Conservation (phyloP, 2,888 invertebrate species). For the Caenorhabditis sp. region DNA sequence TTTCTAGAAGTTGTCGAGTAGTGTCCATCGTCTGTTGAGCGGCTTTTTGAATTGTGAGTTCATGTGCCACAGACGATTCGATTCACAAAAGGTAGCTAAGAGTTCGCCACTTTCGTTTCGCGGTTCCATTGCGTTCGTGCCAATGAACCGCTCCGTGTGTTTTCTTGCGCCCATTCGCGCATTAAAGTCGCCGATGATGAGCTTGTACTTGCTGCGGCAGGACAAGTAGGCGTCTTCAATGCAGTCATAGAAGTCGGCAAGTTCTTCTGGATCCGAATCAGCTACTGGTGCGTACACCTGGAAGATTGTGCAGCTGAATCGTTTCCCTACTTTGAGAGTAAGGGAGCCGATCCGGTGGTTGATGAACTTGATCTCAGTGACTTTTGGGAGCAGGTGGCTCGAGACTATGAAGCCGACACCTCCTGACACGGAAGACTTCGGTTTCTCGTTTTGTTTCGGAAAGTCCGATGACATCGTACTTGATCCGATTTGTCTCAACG, state of each 20-base stretch:
- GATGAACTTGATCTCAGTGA: background rate
- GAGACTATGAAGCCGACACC: slow-evolving; percentile 1
- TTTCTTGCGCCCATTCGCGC: background rate
- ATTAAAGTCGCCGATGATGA: too few species aligned
- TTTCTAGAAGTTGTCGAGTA: background rate
- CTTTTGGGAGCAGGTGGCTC: background rate
- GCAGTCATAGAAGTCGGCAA: slow-evolving; percentile 7
- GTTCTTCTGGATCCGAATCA: background rate
- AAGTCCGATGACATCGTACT: slow-evolving; percentile 6
- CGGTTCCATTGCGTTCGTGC: background rate
- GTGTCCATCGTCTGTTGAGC: background rate
- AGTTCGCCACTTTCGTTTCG: background rate
- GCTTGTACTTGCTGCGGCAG: background rate
- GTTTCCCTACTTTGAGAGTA: background rate
- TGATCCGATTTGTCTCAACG: background rate
- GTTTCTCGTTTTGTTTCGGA: slow-evolving; percentile 2
- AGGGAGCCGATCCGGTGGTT: background rate
- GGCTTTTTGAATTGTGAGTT: background rate
- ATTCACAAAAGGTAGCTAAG: background rate
- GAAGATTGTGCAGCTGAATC: background rate
- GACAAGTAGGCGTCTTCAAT: background rate
- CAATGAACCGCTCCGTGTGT: background rate
- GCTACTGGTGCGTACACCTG: background rate
- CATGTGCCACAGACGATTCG: background rate
- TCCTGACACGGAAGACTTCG: background rate